phyloP scores from a whole-genome alignment of 2,113 vertebrate species.

The Eulemur rufifrons region DNA sequence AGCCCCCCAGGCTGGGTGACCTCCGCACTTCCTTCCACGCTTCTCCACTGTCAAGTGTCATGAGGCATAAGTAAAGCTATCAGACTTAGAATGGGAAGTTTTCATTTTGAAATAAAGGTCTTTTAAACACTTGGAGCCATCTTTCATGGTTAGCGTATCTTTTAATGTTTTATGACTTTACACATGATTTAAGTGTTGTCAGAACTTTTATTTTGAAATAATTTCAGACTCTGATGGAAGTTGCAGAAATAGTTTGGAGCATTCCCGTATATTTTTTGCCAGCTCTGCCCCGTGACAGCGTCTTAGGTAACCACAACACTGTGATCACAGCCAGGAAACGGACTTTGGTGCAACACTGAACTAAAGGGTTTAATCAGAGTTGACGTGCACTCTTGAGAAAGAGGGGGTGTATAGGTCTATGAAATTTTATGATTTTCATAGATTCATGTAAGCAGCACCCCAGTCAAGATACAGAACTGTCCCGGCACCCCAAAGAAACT shows the following conservation, averaged over 20 bases:
- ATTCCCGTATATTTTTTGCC: not conserved
- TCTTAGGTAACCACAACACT: not conserved
- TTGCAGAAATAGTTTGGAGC: not conserved
- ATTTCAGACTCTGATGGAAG: not conserved
- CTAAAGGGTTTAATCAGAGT: too few species aligned
- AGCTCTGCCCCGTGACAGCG: not conserved
- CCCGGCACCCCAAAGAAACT: not conserved
- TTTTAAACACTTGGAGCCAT: not conserved
- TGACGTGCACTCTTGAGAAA: too few species aligned
- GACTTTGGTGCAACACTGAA: fast-evolving
- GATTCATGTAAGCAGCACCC: not conserved
- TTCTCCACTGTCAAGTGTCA: too few species aligned
- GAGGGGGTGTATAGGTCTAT: not conserved
- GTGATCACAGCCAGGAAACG: not conserved
- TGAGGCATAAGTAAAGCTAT: not conserved
- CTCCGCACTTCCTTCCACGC: not conserved
- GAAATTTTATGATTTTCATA: not conserved
- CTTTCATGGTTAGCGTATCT: not conserved
- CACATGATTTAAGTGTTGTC: not conserved
- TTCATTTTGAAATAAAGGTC: not conserved
- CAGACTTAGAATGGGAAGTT: not conserved
- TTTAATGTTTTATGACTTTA: not conserved
- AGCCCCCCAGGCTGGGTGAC: not conserved
- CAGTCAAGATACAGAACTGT: not conserved
- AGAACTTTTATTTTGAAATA: not conserved